Evolutionary conservation across 2,113 vertebrate species (phyloP), one percentile per base, ranked within the genome.

Genomic region (Ardeotis arabs): DNA sequence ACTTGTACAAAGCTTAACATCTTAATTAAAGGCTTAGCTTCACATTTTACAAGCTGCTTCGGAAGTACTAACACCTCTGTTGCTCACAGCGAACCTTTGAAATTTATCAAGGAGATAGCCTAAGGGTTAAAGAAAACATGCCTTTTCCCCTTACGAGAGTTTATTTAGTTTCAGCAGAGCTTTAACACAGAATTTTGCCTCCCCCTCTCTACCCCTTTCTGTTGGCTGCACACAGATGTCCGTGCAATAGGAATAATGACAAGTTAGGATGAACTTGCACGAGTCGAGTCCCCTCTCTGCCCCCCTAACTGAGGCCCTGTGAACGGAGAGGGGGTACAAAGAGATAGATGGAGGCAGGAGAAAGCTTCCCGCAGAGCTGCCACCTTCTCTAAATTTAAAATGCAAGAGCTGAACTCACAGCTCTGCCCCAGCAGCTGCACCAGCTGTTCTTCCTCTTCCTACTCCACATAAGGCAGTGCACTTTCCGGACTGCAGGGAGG

Each of bases 1-100:
- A 77, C 80, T 89, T 87, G 83, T 47, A 89, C 47, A 70, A 94
- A 93, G 68, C 55, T 83, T 93, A 90, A 86, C 72, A 96, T 75
- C 87, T 87, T 64, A 78, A 82, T 91, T 94, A 81, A 91, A 87
- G 60, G 87, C 84, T 95, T 84, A 92, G 69, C 68, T 90, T 90
- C 52, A 25, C 41, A 63, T 89, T 96, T 83, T 84, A 88, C 79
- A 86, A 89, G 87, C 53, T 82, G 80, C 67, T 89, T 90, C 53
- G 47, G 23, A 93, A 88, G 72, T 14, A 33, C 39, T 56, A 92
- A 74, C 63, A 84, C n/a, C 84, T 93, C 87, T 78, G 60, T 15
- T 90, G 73, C 68, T 92, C 76, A 70, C 68, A 89, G 80, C 9
- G 5, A 93, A 92, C 75, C 75, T 95, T 81, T 81, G 78, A 95